Percentiles rank a stretch among this genome's conserved stretches.
phyloP scores from a whole-genome alignment of 1,140 invertebrate species.

The Neodiprion virginianus region DNA sequence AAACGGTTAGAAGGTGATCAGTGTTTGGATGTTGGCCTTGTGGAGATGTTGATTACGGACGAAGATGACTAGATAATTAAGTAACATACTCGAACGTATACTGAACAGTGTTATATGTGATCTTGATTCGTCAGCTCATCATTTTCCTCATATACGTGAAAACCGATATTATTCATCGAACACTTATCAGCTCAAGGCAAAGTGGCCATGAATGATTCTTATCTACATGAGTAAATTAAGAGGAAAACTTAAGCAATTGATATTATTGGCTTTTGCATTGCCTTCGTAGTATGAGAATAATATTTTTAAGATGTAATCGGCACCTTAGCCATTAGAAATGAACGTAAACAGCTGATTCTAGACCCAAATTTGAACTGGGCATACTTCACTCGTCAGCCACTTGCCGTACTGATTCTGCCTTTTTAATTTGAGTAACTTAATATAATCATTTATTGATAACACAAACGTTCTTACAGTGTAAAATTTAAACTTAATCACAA shows the following conservation, averaged over 20 bases:
- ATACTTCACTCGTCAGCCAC: too few species aligned
- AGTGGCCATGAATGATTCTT: too few species aligned
- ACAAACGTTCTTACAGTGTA: not conserved
- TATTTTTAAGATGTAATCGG: too few species aligned
- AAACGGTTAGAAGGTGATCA: slow-evolving; percentile 76
- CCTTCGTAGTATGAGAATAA: too few species aligned
- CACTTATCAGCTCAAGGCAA: too few species aligned
- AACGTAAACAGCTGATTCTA: too few species aligned
- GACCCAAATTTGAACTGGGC: too few species aligned
- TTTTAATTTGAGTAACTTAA: not conserved
- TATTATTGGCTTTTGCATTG: too few species aligned
- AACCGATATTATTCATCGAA: slow-evolving; percentile 1
- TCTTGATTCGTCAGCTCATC: slow-evolving; percentile 19
- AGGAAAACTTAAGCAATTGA: too few species aligned
- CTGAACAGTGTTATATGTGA: slow-evolving; percentile 19
- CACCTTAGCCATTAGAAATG: too few species aligned
- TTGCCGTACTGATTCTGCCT: too few species aligned
- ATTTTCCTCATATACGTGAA: slow-evolving; percentile 18
- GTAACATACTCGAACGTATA: slow-evolving; percentile 16
- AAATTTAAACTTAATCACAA: not conserved
- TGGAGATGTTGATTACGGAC: slow-evolving; percentile 72
- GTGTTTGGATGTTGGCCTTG: slow-evolving; percentile 70
- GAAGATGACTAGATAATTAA: slow-evolving; percentile 48
- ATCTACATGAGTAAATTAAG: too few species aligned
- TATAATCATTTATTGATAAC: not conserved